Evolutionary conservation across 1,140 invertebrate genomes (phyloP).

Genomic region (Hyphantria cunea): DNA sequence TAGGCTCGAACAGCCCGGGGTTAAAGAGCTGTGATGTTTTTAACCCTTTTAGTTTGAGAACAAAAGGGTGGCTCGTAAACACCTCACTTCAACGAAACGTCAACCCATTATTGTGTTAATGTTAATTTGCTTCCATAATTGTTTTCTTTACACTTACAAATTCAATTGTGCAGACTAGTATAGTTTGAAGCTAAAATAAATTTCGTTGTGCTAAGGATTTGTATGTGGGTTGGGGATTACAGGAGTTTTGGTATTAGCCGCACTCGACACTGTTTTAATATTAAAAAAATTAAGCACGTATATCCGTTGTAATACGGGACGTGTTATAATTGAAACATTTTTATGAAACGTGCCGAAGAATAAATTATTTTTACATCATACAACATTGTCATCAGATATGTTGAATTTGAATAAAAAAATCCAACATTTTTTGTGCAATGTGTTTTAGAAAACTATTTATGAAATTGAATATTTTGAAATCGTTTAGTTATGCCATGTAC

Average conservation of each 20-base stretch:
- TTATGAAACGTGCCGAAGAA: no score
- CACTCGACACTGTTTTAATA: slow-evolving; percentile 11
- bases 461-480: no score
- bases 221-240: slow-evolving; percentile 10
- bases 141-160: slow-evolving; percentile 33
- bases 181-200: slow-evolving; percentile 19
- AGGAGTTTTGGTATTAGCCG: background rate
- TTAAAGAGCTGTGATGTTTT: slow-evolving; percentile 58
- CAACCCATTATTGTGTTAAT: slow-evolving; percentile 40
- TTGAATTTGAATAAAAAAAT: no score
- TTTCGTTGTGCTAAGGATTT: slow-evolving; percentile 5
- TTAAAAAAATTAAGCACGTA: background rate
- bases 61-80: slow-evolving; percentile 51
- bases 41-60: slow-evolving; percentile 65
- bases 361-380: no score
- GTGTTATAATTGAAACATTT: no score
- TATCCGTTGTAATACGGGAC: no score
- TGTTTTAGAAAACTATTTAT: no score
- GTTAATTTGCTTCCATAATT: slow-evolving; percentile 40
- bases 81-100: slow-evolving; percentile 17
- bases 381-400: no score
- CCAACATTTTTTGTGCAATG: no score
- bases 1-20: slow-evolving; percentile 34
- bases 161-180: slow-evolving; percentile 28
- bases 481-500: no score